Conservation (phyloP, 2,113 vertebrate genomes). For the Podarcis cretensis region DNA sequence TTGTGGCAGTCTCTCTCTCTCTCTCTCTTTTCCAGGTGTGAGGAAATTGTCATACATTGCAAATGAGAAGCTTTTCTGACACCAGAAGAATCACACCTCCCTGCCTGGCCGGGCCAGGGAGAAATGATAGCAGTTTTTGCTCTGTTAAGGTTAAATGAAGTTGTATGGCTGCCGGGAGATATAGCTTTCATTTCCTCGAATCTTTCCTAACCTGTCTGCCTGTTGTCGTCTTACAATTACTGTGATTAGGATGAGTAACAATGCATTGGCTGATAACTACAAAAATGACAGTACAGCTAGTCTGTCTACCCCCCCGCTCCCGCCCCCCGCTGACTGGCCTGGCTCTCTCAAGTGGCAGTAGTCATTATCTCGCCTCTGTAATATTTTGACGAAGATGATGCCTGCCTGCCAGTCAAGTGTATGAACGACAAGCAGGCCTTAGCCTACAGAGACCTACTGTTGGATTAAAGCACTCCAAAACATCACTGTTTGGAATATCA, state of each 20-base stretch:
- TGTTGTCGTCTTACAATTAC: slow-evolving; percentile 77
- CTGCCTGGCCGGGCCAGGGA: slow-evolving; percentile 70
- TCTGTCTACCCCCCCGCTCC: slow-evolving; percentile 67
- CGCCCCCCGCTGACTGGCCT: slow-evolving; percentile 26
- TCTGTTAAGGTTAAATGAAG: slow-evolving; percentile 89
- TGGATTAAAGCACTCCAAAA: slow-evolving; percentile 88
- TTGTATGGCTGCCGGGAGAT: slow-evolving; percentile 79
- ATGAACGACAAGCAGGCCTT: slow-evolving; percentile 82
- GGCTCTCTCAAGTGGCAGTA: slow-evolving; percentile 75
- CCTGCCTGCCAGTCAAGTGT: slow-evolving; percentile 88
- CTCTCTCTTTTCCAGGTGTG: slow-evolving; percentile 79
- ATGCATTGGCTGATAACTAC: slow-evolving; percentile 74
- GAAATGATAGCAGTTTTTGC: slow-evolving; percentile 85
- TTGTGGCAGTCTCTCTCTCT: slow-evolving; percentile 82
- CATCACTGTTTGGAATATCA: slow-evolving; percentile 69
- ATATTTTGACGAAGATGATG: slow-evolving; percentile 83
- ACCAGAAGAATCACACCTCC: slow-evolving; percentile 75
- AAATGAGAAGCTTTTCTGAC: slow-evolving; percentile 96
- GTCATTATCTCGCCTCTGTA: slow-evolving; percentile 82
- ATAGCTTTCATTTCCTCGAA: slow-evolving; percentile 81
- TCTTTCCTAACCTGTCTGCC: slow-evolving; percentile 45
- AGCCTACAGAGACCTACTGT: slow-evolving; percentile 74
- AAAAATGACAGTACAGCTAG: slow-evolving; percentile 76
- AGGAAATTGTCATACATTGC: slow-evolving; percentile 97
- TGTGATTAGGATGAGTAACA: slow-evolving; percentile 84